These are phyloP conservation scores for Tipula confusa DNA, from an alignment of 2,888 invertebrate genomes.

Conservation along the genomic window DNA sequence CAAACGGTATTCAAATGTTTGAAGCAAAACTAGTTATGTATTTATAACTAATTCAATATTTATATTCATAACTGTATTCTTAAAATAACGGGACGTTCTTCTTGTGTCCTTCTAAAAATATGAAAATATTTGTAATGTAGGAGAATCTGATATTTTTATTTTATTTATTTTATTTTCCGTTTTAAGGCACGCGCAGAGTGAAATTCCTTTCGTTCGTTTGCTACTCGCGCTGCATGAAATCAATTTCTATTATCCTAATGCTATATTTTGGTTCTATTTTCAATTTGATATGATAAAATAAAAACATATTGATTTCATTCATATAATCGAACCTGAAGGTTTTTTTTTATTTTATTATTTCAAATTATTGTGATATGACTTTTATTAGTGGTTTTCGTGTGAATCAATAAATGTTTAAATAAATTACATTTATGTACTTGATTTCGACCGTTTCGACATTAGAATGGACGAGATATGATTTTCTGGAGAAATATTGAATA, in stretches of 20 bases:
- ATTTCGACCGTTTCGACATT: neutral
- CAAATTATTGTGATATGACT: neutral
- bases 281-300: neutral
- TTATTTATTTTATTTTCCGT: too few species aligned
- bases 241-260: constrained; percentile 20
- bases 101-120: neutral
- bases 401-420: neutral
- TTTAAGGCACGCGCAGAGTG: neutral
- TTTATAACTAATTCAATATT: too few species aligned
- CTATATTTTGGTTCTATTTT: neutral
- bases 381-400: neutral
- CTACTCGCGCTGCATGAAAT: neutral
- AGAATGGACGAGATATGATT: neutral
- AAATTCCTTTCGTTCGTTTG: neutral
- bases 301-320: neutral
- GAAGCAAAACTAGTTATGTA: too few species aligned
- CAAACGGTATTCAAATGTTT: too few species aligned
- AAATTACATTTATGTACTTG: neutral
- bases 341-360: neutral
- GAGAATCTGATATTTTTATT: neutral
- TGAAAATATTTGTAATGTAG: neutral
- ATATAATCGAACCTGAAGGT: neutral
- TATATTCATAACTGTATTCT: too few species aligned
- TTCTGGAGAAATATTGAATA: neutral
- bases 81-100: too few species aligned